Conservation (phyloP, 2,113 vertebrate genomes). For the Nycticebus coucang region DNA sequence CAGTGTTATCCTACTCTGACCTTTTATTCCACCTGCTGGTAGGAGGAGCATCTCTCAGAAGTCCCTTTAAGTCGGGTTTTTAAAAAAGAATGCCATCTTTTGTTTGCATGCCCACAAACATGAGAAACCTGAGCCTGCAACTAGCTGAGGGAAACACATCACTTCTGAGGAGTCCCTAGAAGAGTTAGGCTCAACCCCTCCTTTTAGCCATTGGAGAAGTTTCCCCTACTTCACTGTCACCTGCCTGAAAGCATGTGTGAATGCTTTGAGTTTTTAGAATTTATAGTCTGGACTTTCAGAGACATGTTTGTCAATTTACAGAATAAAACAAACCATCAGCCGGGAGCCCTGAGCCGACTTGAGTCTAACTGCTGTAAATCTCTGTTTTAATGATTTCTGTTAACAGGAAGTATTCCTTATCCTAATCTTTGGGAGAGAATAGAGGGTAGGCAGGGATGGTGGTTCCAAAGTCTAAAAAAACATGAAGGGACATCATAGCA, state of each 20-base stretch:
- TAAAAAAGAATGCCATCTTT: not conserved
- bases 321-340: not conserved
- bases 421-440: not conserved
- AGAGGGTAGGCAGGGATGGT: not conserved
- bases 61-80: not conserved
- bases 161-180: not conserved
- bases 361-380: not conserved
- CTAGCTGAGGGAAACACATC: not conserved
- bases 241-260: not conserved
- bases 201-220: not conserved
- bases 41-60: not conserved
- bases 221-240: rapidly evolving
- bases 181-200: not conserved
- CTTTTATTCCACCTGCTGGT: not conserved
- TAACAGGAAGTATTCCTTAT: not conserved
- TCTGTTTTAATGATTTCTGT: not conserved
- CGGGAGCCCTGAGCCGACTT: not conserved
- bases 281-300: not conserved
- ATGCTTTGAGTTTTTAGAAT: not conserved
- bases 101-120: not conserved
- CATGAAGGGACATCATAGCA: not conserved
- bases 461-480: not conserved
- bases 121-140: not conserved
- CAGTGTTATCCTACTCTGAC: not conserved
- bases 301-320: not conserved